Evolutionary conservation across 2,113 vertebrate species (phyloP), one percentile per base, ranked within the genome.

Genomic region (Halichoeres trimaculatus): DNA sequence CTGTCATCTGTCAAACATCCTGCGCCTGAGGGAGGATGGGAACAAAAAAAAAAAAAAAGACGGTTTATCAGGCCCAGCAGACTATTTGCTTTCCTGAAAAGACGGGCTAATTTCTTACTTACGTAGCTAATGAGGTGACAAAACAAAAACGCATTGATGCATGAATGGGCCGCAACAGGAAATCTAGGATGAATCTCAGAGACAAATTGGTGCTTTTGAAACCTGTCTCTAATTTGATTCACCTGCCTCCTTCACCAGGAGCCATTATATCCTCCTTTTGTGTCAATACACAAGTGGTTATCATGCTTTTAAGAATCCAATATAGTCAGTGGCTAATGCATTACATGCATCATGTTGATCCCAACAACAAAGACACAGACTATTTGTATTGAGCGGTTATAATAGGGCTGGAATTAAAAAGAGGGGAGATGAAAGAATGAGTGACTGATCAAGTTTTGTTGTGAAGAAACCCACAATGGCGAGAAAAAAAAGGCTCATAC

Each of bases 31-130:
- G 14, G 56, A 68, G 30, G 30, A 30, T 6, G 30, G 30, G 30
- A 30, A 30, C 30, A 30, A 30, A 66, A 80, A 50, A 8, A 68
- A 30, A 30, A 66, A 80, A 50, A 8, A 68, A 74, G 14, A 47
- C 51, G 48, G 76, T 85, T 90, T 90, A 86, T 50, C 58, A 60
- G 52, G 58, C 10, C 57, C 61, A 71, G 24, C 19, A 59, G 30
- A 63, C 13, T 50, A 47, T 50, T 55, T 54, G 8, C 61, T 76
- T 35, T n/a, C 7, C 7, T 65, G 34, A 68, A 70, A 52, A 55
- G 14, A n/a, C 68, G 53, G 69, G 68, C 59, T 72, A n/a, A 85
- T 81, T 87, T 48, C 35, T 48, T 68, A n/a, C 8, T 6, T 20
- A 30, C 30, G 30, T 30, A 11, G 8, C 35, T 88, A 80, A 53